Conservation (phyloP, 2,888 invertebrate genomes). For the Sarcophaga caerulescens region DNA sequence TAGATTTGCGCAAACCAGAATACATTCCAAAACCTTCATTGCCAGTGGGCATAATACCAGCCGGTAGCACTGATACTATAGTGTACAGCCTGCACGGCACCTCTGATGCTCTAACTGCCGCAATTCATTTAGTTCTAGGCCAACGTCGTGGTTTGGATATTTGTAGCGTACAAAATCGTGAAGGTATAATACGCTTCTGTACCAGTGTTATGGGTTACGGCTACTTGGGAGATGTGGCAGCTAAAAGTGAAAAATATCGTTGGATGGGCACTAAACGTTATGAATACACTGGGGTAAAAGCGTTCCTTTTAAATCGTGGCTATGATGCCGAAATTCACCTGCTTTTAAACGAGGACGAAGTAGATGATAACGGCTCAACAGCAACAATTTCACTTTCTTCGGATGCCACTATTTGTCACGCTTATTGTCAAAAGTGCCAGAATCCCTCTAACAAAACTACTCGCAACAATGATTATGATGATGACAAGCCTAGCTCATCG, state of each 20-base stretch:
- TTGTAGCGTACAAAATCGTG: constrained; percentile 86
- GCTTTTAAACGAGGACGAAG: constrained; percentile 69
- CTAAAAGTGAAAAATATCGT: constrained; percentile 89
- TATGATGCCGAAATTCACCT: constrained; percentile 85
- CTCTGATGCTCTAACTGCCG: constrained; percentile 89
- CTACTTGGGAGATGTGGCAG: constrained; percentile 91
- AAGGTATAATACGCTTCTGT: constrained; percentile 85
- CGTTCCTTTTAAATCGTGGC: constrained; percentile 84
- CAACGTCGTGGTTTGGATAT: constrained; percentile 88
- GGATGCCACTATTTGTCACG: constrained; percentile 73
- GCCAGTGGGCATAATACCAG: constrained; percentile 84
- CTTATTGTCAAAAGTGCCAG: constrained; percentile 74
- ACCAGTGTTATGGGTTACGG: constrained; percentile 92
- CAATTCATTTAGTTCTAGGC: constrained; percentile 91
- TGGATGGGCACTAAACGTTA: constrained; percentile 94
- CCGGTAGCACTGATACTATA: constrained; percentile 90
- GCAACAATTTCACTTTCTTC: constrained; percentile 6
- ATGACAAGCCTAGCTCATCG: constrained; percentile 64
- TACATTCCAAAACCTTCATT: constrained; percentile 80
- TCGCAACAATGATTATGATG: constrained; percentile 2
- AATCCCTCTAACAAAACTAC: constrained; percentile 29
- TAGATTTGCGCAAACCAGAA: constrained; percentile 75
- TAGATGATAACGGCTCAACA: constrained; percentile 68
- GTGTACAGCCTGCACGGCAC: constrained; percentile 90
- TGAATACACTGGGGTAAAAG: constrained; percentile 88